These are phyloP conservation scores for Alectura lathami DNA, from an alignment of 2,113 vertebrate genomes.

Conservation along the genomic window DNA sequence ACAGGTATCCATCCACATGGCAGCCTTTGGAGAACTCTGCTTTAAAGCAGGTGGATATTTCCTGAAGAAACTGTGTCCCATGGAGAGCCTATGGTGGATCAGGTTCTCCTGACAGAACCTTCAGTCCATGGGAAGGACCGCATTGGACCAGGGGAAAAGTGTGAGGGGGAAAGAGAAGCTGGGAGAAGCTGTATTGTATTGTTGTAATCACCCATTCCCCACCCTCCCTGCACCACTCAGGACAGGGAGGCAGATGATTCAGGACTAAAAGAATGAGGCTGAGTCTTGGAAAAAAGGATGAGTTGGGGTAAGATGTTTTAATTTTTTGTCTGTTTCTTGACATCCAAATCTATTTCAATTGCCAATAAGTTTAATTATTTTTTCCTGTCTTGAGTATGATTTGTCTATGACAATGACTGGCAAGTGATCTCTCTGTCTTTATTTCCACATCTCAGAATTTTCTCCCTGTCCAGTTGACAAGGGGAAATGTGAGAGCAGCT, in stretches of 20 bases:
- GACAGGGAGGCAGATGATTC: neutral
- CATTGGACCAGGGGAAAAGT: neutral
- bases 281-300: neutral
- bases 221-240: rapidly evolving
- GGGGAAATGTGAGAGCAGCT: neutral
- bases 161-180: rapidly evolving
- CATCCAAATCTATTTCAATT: neutral
- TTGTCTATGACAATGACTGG: neutral
- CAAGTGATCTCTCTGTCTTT: neutral
- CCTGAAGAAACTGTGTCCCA: neutral
- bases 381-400: neutral
- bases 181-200: neutral
- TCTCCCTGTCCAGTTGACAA: neutral
- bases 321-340: neutral
- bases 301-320: neutral
- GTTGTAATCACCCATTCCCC: rapidly evolving
- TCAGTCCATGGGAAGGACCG: neutral
- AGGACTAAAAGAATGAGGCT: neutral
- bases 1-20: neutral
- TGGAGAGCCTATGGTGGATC: neutral
- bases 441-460: neutral
- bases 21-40: neutral
- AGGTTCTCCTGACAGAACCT: neutral
- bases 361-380: neutral
- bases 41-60: neutral